Evolutionary conservation across 2,113 vertebrate genomes (phyloP).

Genomic region (Scomber japonicus): DNA sequence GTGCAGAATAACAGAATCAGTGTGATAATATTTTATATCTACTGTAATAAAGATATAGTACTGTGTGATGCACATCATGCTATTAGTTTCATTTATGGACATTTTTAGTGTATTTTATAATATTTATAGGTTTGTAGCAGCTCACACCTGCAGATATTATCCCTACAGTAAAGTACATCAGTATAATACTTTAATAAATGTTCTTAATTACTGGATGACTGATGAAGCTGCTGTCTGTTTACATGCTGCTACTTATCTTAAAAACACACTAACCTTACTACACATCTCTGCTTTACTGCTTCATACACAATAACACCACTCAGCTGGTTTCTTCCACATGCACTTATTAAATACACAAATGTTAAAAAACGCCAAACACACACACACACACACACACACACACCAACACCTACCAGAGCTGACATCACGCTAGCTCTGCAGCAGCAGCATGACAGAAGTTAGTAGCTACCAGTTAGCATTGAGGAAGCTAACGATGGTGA

Average conservation of each 20-base stretch:
- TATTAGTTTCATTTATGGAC: too few relatives aligned
- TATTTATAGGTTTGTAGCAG: too few relatives aligned
- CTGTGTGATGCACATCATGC: too few relatives aligned
- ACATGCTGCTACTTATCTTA: background rate
- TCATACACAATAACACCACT: background rate
- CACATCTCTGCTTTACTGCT: background rate
- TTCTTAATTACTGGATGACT: too few relatives aligned
- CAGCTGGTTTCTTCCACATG: background rate
- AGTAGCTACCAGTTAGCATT: constrained; percentile 38
- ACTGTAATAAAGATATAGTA: too few relatives aligned
- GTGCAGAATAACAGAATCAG: too few relatives aligned
- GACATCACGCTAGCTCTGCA: constrained; percentile 57
- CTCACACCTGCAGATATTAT: too few relatives aligned
- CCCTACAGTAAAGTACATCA: too few relatives aligned
- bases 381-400: too few relatives aligned
- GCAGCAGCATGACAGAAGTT: constrained; percentile 67
- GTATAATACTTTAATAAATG: too few relatives aligned
- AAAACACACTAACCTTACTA: background rate
- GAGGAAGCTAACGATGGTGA: constrained; percentile 12
- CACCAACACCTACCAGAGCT: constrained; percentile 8
- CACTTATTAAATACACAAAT: background rate
- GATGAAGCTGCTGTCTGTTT: constrained; percentile 1
- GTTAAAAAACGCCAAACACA: background rate
- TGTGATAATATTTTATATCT: too few relatives aligned
- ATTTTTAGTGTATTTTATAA: too few relatives aligned